Evolutionary conservation across 2,113 vertebrate species (phyloP).

Genomic region (Emydocephalus ijimae): DNA sequence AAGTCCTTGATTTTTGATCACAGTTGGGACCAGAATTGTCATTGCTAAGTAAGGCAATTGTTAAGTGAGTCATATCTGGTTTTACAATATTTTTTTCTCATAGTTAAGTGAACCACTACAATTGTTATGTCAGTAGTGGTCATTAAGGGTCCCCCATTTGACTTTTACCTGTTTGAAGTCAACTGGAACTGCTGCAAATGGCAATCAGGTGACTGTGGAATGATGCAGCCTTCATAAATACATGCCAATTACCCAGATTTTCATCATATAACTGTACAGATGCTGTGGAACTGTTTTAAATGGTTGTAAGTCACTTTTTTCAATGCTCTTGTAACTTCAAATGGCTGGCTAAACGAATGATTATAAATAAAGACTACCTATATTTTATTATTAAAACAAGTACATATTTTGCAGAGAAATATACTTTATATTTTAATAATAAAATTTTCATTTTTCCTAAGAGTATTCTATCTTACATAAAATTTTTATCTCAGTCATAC

Average conservation of each 20-base stretch:
- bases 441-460: not conserved
- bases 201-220: not conserved
- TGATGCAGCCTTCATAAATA: not conserved
- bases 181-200: not conserved
- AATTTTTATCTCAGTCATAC: not conserved
- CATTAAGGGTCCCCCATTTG: not conserved
- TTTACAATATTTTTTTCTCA: not conserved
- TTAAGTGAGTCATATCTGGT: not conserved
- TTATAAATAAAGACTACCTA: not conserved
- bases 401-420: not conserved
- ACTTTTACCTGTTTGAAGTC: not conserved
- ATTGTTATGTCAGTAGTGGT: not conserved
- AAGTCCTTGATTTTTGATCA: not conserved
- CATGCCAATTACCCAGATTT: not conserved
- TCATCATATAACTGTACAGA: not conserved
- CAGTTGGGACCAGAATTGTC: not conserved
- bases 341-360: not conserved
- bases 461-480: not conserved
- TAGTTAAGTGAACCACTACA: not conserved
- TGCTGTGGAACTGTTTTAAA: not conserved
- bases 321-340: not conserved
- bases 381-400: not conserved
- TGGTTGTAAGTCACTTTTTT: too few relatives aligned
- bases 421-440: not conserved
- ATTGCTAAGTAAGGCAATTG: not conserved